These are phyloP conservation scores for Gila orcuttii DNA, from an alignment of 2,113 vertebrate genomes.

Conservation along the genomic window DNA sequence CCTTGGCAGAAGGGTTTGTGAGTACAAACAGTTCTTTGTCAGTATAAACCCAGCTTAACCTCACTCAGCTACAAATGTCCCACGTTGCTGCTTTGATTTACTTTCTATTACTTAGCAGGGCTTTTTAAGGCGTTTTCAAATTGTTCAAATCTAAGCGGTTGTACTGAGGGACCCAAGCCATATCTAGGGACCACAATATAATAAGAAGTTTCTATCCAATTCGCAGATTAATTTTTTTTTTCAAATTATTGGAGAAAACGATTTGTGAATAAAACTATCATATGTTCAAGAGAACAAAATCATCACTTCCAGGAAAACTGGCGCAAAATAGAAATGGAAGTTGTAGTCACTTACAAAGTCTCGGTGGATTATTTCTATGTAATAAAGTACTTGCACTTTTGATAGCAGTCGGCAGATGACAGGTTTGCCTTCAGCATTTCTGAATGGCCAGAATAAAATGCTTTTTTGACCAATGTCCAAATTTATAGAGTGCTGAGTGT, in stretches of 20 bases:
- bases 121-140: not conserved
- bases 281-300: not conserved
- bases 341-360: not conserved
- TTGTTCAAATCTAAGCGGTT: not conserved
- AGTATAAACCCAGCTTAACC: not conserved
- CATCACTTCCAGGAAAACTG: not conserved
- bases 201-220: not conserved
- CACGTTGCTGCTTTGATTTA: slow-evolving; percentile 11
- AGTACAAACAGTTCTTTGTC: not conserved
- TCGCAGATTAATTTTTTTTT: no score
- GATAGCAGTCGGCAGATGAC: not conserved
- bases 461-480: no score
- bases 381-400: not conserved
- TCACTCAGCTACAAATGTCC: not conserved
- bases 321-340: not conserved
- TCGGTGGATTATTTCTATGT: not conserved
- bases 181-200: not conserved
- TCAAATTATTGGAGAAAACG: not conserved
- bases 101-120: not conserved
- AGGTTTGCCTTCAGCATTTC: not conserved
- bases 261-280: no score
- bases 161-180: not conserved
- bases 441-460: not conserved
- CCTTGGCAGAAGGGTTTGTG: not conserved
- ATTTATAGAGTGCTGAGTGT: not conserved